Base-by-base conservation (phyloP, 2,797 vertebrate species). In the Danio choprae region DNA sequence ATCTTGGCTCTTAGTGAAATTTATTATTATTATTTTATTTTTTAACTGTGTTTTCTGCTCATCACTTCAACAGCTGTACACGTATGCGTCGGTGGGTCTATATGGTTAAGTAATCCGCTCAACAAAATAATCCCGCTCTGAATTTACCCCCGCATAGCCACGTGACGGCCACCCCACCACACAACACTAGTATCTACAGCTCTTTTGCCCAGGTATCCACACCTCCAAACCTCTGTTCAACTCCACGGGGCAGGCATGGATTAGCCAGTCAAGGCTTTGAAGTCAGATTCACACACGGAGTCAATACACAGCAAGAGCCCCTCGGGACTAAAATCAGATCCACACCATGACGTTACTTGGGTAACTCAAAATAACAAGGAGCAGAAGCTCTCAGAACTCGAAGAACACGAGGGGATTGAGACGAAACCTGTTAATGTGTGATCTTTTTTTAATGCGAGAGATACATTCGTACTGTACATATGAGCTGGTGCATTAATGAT, bases 61-160 rank as follows among this genome's bases (percentile, higher is more conserved):
- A 77, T 71, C 74, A 48, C 60, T 55, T 72, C 13, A 77, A 73
- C 62, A 46, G n/a, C 46, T 67, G 71, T 76, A 64, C 48, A 48
- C 38, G 20, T 71, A 16, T 72, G 38, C 38, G 13, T 64, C 22
- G 68, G 67, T 60, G 44, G 50, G 74, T 67, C 40, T 69, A 58
- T 46, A 51, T n/a, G n/a, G n/a, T n/a, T n/a, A n/a, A n/a, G n/a
- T n/a, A n/a, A n/a, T n/a, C n/a, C n/a, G n/a, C n/a, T n/a, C n/a
- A n/a, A n/a, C n/a, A n/a, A n/a, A n/a, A n/a, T 91, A 92, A 93
- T 92, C 89, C 90, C 84, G 89, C 88, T 91, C 87, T 83, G 63
- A 85, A 79, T 82, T 83, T 81, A 84, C 86, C 84, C 72, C 62
- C 84, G 65, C 84, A 77, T 18, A 65, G 87, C 86, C 79, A 4